Evolutionary conservation across 2,888 invertebrate genomes (phyloP).

Genomic region (Rambutsinella grinnellia): DNA sequence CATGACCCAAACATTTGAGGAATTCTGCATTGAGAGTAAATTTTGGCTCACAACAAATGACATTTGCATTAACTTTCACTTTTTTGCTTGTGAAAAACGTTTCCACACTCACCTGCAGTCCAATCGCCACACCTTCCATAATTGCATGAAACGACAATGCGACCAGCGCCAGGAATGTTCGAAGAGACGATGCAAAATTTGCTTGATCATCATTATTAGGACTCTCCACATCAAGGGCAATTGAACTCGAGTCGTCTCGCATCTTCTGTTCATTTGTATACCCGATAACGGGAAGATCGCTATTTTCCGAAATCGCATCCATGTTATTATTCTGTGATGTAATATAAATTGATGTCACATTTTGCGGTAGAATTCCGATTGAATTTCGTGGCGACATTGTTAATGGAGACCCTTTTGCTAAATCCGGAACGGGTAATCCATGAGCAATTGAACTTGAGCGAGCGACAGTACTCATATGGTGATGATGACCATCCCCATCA

Average conservation of each 20-base stretch:
- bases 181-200: constrained; percentile 39
- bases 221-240: too few relatives aligned
- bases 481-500: constrained; percentile 58
- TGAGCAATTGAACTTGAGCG: constrained; percentile 63
- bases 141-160: constrained; percentile 84
- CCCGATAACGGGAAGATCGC: too few relatives aligned
- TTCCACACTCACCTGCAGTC: constrained; percentile 80
- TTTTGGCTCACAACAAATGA: neutral
- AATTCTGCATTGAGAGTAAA: too few relatives aligned
- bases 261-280: too few relatives aligned
- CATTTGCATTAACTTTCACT: neutral
- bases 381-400: neutral
- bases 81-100: too few relatives aligned
- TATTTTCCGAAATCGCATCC: too few relatives aligned
- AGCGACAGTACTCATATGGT: constrained; percentile 50
- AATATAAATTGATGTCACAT: constrained; percentile 24
- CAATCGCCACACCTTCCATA: constrained; percentile 86
- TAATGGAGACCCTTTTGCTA: neutral
- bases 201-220: constrained; percentile 48
- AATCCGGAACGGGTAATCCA: constrained; percentile 52
- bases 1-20: constrained; percentile 68
- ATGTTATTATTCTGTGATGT: constrained; percentile 18
- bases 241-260: too few relatives aligned
- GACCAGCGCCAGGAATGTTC: constrained; percentile 70
- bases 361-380: neutral